These are phyloP conservation scores for Pseudomugil gertrudae DNA, from an alignment of 2,797 vertebrate species.

Conservation along the genomic window DNA sequence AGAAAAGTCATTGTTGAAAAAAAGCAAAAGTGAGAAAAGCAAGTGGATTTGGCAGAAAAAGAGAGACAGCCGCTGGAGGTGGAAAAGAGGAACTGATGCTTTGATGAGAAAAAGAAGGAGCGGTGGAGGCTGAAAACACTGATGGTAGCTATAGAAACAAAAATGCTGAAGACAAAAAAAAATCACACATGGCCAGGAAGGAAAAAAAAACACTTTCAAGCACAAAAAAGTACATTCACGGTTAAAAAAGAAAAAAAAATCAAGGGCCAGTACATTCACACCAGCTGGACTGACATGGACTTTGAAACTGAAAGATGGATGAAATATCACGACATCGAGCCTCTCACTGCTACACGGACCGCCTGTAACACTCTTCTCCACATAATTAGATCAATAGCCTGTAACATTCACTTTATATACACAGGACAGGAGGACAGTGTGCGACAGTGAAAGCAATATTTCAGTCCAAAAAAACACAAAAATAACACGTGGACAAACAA, in stretches of 20 bases:
- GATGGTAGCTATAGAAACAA: conserved; percentile 65
- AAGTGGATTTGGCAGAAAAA: conserved; percentile 61
- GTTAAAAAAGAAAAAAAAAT: conserved; percentile 14
- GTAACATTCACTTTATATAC: conserved; percentile 74
- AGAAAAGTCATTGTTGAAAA: conserved; percentile 70
- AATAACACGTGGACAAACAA: conserved; percentile 53
- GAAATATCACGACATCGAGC: conserved; percentile 44
- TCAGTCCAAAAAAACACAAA: conserved; percentile 44
- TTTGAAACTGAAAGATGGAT: conserved; percentile 53
- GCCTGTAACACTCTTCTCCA: conserved; percentile 65
- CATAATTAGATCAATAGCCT: conserved; percentile 81
- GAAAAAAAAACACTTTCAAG: conserved; percentile 42
- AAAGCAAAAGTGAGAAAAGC: conserved; percentile 57
- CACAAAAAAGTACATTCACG: conserved; percentile 69
- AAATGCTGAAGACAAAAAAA: conserved; percentile 48
- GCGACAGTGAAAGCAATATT: conserved; percentile 39
- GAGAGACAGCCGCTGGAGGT: conserved; percentile 38
- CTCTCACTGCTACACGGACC: conserved; percentile 66
- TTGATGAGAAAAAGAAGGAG: conserved; percentile 26
- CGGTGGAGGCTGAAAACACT: conserved; percentile 60
- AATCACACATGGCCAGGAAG: conserved; percentile 5
- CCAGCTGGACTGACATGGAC: conserved; percentile 30
- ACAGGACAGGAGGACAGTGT: conserved; percentile 33
- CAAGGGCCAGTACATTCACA: conserved; percentile 31
- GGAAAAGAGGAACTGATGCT: conserved; percentile 51